These are phyloP conservation scores for Nebria salina DNA, from an alignment of 2,888 invertebrate genomes.

Conservation along the genomic window DNA sequence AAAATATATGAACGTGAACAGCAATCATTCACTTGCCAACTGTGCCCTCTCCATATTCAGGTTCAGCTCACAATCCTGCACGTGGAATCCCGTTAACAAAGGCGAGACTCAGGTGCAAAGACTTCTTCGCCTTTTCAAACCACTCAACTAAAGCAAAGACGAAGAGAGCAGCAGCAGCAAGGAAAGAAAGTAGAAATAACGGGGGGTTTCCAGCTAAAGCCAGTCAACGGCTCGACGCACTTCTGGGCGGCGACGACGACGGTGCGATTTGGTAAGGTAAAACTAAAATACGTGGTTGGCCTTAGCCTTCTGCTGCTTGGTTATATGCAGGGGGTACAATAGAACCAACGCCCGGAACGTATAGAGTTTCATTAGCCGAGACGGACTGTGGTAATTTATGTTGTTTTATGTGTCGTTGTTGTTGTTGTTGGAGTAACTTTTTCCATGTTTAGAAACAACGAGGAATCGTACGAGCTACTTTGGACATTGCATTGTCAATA, in stretches of 20 bases:
- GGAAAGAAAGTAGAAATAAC: not conserved
- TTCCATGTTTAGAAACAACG: not conserved
- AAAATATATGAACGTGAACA: conserved; percentile 43
- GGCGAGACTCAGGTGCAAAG: conserved; percentile 45
- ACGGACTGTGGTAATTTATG: conserved; percentile 54
- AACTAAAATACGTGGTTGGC: not conserved
- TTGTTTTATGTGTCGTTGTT: conserved; percentile 42
- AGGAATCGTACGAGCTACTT: conserved; percentile 2
- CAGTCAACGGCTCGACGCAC: conserved; percentile 14
- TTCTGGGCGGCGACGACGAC: not conserved
- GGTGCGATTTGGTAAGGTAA: not conserved
- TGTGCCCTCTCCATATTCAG: not conserved
- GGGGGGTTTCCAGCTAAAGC: not conserved
- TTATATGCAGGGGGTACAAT: conserved; percentile 23
- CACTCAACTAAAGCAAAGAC: conserved; percentile 44
- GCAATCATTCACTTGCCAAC: conserved; percentile 34
- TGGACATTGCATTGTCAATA: not conserved
- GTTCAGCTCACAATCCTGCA: not conserved
- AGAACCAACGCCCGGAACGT: conserved; percentile 50
- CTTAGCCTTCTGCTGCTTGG: not conserved
- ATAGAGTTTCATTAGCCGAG: conserved; percentile 55
- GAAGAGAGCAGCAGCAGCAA: not conserved
- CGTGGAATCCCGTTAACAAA: conserved; percentile 24
- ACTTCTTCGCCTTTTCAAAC: conserved; percentile 36
- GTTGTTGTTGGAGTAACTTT: conserved; percentile 11